These are phyloP conservation scores for Agonopterix heracliana DNA, from an alignment of 2,888 invertebrate species.

Conservation along the genomic window DNA sequence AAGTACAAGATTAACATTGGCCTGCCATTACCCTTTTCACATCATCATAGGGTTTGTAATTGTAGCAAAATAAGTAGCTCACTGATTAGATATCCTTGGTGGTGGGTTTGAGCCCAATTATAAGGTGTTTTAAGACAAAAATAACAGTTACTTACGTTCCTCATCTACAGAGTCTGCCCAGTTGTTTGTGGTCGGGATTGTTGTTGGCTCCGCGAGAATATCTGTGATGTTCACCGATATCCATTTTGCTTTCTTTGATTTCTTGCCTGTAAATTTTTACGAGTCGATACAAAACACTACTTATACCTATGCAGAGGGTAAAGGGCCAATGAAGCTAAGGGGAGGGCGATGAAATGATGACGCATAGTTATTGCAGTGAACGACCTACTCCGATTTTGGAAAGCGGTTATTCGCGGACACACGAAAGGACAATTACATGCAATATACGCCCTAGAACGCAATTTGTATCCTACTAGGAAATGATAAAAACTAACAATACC, in stretches of 20 bases:
- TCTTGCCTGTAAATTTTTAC: slow-evolving; percentile 79
- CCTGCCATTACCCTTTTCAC: slow-evolving; percentile 62
- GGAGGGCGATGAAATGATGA: slow-evolving; percentile 54
- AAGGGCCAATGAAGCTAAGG: slow-evolving; percentile 21
- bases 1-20: slow-evolving; percentile 86
- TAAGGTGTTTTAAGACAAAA: slow-evolving; percentile 20
- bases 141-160: slow-evolving; percentile 75
- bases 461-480: slow-evolving; percentile 23
- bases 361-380: slow-evolving; percentile 57
- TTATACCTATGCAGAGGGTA: slow-evolving; percentile 14
- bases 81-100: neutral
- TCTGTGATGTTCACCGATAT: slow-evolving; percentile 87
- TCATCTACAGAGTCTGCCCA: slow-evolving; percentile 93
- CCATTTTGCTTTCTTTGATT: slow-evolving; percentile 90
- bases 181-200: slow-evolving; percentile 76
- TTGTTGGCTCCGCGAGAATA: slow-evolving; percentile 84
- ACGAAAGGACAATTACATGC: slow-evolving; percentile 30
- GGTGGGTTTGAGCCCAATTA: neutral
- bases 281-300: slow-evolving; percentile 12
- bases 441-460: slow-evolving; percentile 24
- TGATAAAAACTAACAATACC: slow-evolving; percentile 18
- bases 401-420: slow-evolving; percentile 58
- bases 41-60: slow-evolving; percentile 59
- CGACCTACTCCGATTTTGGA: slow-evolving; percentile 64
- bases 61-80: neutral